These are phyloP conservation scores for Papilio machaon DNA, from an alignment of 1,140 invertebrate genomes.

Conservation along the genomic window DNA sequence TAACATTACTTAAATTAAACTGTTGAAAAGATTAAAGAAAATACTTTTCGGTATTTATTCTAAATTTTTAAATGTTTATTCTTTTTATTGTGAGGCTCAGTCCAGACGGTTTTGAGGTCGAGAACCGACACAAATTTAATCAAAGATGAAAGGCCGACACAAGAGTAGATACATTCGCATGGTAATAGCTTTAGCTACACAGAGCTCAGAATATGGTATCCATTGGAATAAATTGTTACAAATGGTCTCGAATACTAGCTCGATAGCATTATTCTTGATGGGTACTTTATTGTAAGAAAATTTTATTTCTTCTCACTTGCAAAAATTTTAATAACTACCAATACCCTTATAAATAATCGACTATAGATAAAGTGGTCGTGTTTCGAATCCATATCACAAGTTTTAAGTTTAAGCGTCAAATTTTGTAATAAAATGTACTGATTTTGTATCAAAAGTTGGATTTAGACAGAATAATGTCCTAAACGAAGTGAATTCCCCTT, in stretches of 20 bases:
- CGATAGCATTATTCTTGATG: neutral
- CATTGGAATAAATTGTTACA: neutral
- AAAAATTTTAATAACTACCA: too few species aligned
- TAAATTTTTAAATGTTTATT: neutral
- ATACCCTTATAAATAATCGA: too few species aligned
- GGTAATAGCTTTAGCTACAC: neutral
- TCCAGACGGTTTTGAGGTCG: neutral
- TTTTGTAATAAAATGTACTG: too few species aligned
- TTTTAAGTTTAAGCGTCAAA: too few species aligned
- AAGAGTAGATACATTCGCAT: neutral
- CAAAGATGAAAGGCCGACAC: conserved; percentile 11
- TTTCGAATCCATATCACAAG: too few species aligned
- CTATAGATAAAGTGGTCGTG: too few species aligned
- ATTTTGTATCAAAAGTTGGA: too few species aligned
- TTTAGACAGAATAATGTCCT: neutral
- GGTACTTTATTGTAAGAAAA: neutral
- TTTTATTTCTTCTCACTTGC: too few species aligned
- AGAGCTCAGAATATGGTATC: neutral
- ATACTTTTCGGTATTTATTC: neutral
- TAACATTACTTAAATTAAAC: neutral
- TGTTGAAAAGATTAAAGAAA: neutral
- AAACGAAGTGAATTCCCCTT: neutral
- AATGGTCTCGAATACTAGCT: neutral
- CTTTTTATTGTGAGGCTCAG: neutral
- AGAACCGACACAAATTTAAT: conserved; percentile 16